A percentile compares a stretch with the other conserved stretches of the same genome.
Evolutionary conservation across 2,797 vertebrate species (phyloP).

Genomic region (Anas capensis): DNA sequence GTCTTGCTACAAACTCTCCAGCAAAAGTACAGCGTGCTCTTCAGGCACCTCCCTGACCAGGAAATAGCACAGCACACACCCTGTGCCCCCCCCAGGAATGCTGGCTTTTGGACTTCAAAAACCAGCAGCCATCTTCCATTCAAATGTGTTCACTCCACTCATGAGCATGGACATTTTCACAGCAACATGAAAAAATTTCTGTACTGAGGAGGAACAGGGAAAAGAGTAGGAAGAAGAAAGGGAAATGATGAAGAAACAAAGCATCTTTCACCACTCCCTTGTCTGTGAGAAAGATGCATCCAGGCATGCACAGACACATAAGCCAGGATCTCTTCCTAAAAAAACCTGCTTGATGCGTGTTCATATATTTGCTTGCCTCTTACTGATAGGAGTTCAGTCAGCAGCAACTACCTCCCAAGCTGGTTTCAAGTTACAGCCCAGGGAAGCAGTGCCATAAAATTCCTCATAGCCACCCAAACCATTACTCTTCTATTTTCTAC

Average conservation of each 20-base stretch:
- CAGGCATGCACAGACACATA: not conserved
- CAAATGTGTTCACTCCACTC: not conserved
- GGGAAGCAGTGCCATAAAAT: constrained; percentile 19
- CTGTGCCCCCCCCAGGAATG: not conserved
- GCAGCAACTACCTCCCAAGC: not conserved
- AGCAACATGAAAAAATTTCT: not conserved
- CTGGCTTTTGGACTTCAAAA: not conserved
- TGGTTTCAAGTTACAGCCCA: constrained; percentile 43
- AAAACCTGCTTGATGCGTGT: not conserved
- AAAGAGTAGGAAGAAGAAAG: constrained; percentile 40
- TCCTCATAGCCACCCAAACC: constrained; percentile 59
- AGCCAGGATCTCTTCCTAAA: not conserved
- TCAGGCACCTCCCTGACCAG: not conserved
- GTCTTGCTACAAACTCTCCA: not conserved
- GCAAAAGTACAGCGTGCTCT: rapidly evolving
- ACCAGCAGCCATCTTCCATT: not conserved
- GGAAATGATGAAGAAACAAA: not conserved
- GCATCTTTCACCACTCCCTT: not conserved
- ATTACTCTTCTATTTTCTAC: constrained; percentile 60
- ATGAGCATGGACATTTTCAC: not conserved
- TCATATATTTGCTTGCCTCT: not conserved
- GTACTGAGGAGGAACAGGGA: not conserved
- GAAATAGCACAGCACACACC: not conserved
- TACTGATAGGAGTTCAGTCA: not conserved
- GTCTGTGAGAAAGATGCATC: not conserved